Percentiles rank a stretch among this genome's conserved stretches.
These are phyloP conservation scores for Callospermophilus lateralis DNA, from an alignment of 2,113 vertebrate genomes.

Conservation along the genomic window DNA sequence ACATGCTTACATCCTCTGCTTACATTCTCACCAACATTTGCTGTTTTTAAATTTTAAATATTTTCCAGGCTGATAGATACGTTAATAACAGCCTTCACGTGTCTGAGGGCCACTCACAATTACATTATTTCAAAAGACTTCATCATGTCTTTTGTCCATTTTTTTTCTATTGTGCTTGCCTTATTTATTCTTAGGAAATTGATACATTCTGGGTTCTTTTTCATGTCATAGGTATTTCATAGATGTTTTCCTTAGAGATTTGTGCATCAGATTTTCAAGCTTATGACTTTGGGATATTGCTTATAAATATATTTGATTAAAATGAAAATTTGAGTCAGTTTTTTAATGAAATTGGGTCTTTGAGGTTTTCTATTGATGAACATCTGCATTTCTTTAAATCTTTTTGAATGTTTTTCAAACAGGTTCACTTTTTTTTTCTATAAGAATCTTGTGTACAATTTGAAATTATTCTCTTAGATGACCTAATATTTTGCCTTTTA, in stretches of 20 bases:
- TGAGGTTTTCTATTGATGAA: neutral
- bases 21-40: neutral
- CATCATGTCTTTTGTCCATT: neutral
- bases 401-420: neutral
- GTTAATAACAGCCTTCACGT: neutral
- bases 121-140: neutral
- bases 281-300: neutral
- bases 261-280: neutral
- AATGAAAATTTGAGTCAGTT: neutral
- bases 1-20: neutral
- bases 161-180: neutral
- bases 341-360: neutral
- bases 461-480: neutral
- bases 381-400: neutral
- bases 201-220: neutral
- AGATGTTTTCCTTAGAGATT: neutral
- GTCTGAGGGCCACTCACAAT: neutral
- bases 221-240: neutral
- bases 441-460: neutral
- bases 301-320: neutral
- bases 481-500: neutral
- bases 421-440: neutral
- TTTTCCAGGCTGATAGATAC: neutral
- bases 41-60: slow-evolving; percentile 34
- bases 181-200: neutral